phyloP scores from a whole-genome alignment of 2,888 invertebrate species.

The Neoaliturus tenellus region DNA sequence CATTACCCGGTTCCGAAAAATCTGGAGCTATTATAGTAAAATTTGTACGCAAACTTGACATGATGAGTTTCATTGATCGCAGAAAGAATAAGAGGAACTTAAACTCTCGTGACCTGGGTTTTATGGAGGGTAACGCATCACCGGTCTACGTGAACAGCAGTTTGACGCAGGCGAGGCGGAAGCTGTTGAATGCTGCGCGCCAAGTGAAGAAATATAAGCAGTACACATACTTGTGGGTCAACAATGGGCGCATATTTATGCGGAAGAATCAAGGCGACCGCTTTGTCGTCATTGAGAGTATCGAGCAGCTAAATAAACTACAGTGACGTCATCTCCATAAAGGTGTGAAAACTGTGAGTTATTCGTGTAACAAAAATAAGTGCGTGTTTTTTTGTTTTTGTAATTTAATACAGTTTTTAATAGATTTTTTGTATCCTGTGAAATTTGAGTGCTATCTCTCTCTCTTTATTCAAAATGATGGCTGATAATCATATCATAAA shows the following conservation, averaged over 20 bases:
- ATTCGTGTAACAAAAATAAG: not conserved
- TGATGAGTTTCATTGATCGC: not conserved
- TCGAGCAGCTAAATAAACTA: not conserved
- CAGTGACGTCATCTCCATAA: no score
- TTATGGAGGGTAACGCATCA: not conserved
- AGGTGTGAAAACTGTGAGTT: no score
- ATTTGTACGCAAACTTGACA: not conserved
- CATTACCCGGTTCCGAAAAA: not conserved
- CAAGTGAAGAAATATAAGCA: not conserved
- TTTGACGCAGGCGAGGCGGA: not conserved
- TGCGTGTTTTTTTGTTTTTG: no score
- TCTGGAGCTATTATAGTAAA: not conserved
- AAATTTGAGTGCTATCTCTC: no score
- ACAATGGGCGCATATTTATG: conserved; percentile 9
- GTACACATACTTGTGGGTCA: conserved; percentile 23
- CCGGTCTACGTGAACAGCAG: conserved; percentile 2
- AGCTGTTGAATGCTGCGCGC: not conserved
- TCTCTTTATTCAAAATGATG: no score
- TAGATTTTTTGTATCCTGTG: no score
- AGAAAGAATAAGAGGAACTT: not conserved
- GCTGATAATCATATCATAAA: no score
- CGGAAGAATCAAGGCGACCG: not conserved
- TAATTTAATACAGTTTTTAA: no score
- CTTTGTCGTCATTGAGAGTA: not conserved
- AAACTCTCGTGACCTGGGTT: not conserved